Evolutionary conservation across 2,797 vertebrate species (phyloP).

Genomic region (Phrynocephalus guinanensis): DNA sequence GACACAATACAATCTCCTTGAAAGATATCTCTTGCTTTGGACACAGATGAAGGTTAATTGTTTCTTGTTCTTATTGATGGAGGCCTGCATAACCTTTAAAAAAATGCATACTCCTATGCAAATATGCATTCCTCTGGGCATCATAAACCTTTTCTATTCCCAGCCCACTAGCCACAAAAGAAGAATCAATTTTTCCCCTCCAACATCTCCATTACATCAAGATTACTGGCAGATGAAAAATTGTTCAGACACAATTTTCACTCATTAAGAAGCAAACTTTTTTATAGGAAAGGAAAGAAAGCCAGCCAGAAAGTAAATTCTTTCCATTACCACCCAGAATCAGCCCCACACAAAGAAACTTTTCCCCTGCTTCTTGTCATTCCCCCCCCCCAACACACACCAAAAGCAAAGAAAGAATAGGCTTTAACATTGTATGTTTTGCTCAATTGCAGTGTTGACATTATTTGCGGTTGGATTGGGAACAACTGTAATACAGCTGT

Average conservation of each 20-base stretch:
- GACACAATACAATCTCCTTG: neutral
- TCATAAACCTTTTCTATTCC: neutral
- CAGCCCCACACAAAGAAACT: slow-evolving; percentile 46
- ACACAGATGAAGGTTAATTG: neutral
- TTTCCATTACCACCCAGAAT: slow-evolving; percentile 43
- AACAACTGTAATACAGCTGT: slow-evolving; percentile 49
- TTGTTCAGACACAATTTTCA: slow-evolving; percentile 59
- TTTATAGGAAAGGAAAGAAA: slow-evolving; percentile 42
- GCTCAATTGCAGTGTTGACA: slow-evolving; percentile 63
- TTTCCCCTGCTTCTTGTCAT: neutral
- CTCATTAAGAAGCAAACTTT: slow-evolving; percentile 50
- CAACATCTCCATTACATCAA: slow-evolving; percentile 20
- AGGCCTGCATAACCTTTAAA: neutral
- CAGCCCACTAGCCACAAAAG: slow-evolving; percentile 4
- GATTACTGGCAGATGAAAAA: slow-evolving; percentile 62
- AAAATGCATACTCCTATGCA: neutral
- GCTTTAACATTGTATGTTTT: slow-evolving; percentile 54
- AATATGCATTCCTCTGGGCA: neutral
- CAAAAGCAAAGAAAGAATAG: slow-evolving; percentile 35
- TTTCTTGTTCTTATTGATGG: neutral
- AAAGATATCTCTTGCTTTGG: neutral
- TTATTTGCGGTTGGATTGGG: slow-evolving; percentile 42
- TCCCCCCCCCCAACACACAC: slow-evolving; percentile 13
- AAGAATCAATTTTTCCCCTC: slow-evolving; percentile 9
- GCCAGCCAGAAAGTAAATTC: slow-evolving; percentile 46